These are phyloP conservation scores for Borostomias antarcticus DNA, from an alignment of 2,797 vertebrate species.

Conservation along the genomic window DNA sequence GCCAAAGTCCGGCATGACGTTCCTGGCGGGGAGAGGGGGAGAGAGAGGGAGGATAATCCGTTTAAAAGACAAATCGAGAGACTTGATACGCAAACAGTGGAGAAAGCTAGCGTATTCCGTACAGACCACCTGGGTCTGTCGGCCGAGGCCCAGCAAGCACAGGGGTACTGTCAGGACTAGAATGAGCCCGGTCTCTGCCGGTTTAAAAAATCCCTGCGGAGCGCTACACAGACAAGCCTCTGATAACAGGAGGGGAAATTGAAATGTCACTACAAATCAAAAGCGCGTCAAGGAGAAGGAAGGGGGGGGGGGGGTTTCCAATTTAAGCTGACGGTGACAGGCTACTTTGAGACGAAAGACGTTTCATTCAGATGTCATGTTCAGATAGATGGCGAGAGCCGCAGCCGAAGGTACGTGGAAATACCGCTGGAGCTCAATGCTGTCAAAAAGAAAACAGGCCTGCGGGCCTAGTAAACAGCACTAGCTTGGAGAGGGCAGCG, in stretches of 20 bases:
- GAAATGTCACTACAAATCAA: constrained; percentile 76
- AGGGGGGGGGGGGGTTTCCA: too few relatives aligned
- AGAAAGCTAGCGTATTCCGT: background rate
- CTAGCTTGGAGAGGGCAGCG: background rate
- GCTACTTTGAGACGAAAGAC: constrained; percentile 63
- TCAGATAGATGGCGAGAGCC: constrained; percentile 41
- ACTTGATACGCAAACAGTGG: background rate
- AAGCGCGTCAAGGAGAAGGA: constrained; percentile 60
- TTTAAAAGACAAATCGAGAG: background rate
- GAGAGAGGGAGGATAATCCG: background rate
- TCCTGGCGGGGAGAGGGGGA: constrained; percentile 71
- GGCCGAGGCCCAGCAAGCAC: background rate
- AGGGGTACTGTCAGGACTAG: background rate
- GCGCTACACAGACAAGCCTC: constrained; percentile 29
- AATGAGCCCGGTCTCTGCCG: background rate
- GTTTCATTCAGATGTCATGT: constrained; percentile 53
- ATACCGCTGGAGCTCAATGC: background rate
- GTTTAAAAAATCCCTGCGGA: constrained; percentile 13
- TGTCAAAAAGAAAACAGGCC: constrained; percentile 29
- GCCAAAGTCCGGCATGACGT: constrained; percentile 90
- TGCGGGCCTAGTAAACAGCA: too few relatives aligned
- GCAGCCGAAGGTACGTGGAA: background rate
- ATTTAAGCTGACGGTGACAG: constrained; percentile 63
- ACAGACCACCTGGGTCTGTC: background rate
- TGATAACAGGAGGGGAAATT: constrained; percentile 75